Evolutionary conservation across 2,888 invertebrate species (phyloP), one percentile per base, ranked within the genome.

Genomic region (Acleris emargana): DNA sequence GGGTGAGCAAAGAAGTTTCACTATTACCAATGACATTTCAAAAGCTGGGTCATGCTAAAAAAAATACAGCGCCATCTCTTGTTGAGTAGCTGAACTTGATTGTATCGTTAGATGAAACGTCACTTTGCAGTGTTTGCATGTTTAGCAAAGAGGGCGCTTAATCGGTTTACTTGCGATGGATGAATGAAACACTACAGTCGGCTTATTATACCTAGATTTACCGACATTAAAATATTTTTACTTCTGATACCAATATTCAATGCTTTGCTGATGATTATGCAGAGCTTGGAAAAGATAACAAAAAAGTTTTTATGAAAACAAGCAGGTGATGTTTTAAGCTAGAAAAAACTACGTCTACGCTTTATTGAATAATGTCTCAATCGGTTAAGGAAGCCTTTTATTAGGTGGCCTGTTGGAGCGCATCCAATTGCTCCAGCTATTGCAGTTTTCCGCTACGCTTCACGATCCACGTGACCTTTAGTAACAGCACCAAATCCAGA

Each of bases 51-150:
- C 71, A 9, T 63, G 43, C 17, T 49, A 71, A 68, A 71, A 69
- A 67, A 73, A 77, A 81, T 82, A 64, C 72, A 82, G 77, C 84
- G 85, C 84, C 86, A 88, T 87, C 88, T 88, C 58, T 81, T 76
- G 72, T 69, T 66, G 68, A 84, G 72, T 85, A 82, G 83, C 71
- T 18, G 45, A 73, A 79, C 61, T 55, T 54, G 59, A 52, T 68
- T 42, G 43, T 66, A 28, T 54, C 60, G 20, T 54, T 28, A 3
- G 11, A 18, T 5, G 9, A 2, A 25, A 47, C 13, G 1, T 45
- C 32, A n/a, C 11, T 32, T 22, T 52, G 20, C 64, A 69, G 28
- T 72, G 62, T 25, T 1, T 3, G 0, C 16, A 11, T 32, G 0
- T 5, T 17, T 2, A 18, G 13, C 3, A 61, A 9, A 76, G 79